These are phyloP conservation scores for Chunga burmeisteri DNA, from an alignment of 2,113 vertebrate genomes.

Conservation along the genomic window DNA sequence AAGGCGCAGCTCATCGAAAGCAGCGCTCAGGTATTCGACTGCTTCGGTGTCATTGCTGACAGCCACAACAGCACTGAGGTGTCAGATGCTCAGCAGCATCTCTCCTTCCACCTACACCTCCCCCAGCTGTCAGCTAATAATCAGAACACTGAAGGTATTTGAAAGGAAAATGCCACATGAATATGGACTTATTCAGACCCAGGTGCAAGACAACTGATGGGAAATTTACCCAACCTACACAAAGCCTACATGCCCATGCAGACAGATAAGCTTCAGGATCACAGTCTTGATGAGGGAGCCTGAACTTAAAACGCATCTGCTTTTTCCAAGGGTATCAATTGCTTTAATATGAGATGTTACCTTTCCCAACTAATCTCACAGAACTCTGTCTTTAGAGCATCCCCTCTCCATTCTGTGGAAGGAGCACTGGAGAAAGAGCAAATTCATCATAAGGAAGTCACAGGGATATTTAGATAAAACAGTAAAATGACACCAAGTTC, in stretches of 20 bases:
- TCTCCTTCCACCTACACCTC: constrained; percentile 41
- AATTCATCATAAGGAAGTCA: not conserved
- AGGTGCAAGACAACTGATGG: not conserved
- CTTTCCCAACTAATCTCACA: not conserved
- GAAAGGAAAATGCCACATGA: not conserved
- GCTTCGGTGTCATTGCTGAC: not conserved
- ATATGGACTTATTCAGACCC: not conserved
- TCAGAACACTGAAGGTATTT: constrained; percentile 11
- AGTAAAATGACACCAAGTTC: not conserved
- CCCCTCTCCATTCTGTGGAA: not conserved
- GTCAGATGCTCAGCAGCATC: not conserved
- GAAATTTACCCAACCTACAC: not conserved
- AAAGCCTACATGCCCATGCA: not conserved
- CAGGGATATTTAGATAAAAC: not conserved
- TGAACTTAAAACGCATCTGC: not conserved
- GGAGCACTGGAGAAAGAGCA: not conserved
- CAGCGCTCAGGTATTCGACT: not conserved
- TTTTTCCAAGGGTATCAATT: not conserved
- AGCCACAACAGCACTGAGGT: not conserved
- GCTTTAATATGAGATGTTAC: not conserved
- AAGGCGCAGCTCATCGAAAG: not conserved
- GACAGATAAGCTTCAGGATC: not conserved
- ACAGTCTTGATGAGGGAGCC: not conserved
- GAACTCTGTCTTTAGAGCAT: not conserved
- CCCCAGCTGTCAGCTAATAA: constrained; percentile 6